Evolutionary conservation across 2,797 vertebrate genomes (phyloP), one percentile per base, ranked within the genome.

Genomic region (Bufotes viridis): DNA sequence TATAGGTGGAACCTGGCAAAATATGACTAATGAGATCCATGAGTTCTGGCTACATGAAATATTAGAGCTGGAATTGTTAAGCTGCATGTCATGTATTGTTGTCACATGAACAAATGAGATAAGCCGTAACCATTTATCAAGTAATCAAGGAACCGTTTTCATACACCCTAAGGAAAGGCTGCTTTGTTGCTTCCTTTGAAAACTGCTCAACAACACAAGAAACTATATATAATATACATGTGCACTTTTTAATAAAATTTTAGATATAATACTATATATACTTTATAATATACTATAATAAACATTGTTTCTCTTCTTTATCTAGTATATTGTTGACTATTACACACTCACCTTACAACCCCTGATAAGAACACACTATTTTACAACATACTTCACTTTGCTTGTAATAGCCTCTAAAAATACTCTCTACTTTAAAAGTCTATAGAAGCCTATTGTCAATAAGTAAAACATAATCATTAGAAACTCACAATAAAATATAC

Each of bases 51-150:
- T 55, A 82, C 70, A 70, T 86, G 88, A 89, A 89, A 82, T 82
- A 89, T 89, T 76, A 82, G 82, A 70, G 51, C 60, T 78, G 70
- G n/a, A 75, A 70, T 67, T 86, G 76, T 78, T 86, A 86, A 89
- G 72, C 78, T 86, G 14, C 61, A 58, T 82, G 70, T 89, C 88
- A 86, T 89, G 83, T 81, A 82, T 82, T 89, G 53, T 82, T 89
- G 84, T 89, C 88, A 86, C 86, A 76, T 86, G 88, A 89, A 86
- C 79, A 89, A 86, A 89, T 89, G 88, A 89, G 84, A 85, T 82
- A 89, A 89, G 82, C 29, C 58, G 53, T 70, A 82, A 86, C 79
- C 84, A 89, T 89, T 89, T 78, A 89, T 86, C 88, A 86, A 82
- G 53, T 69, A 65, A 69, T 78, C 51, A 49, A 24, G 79, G 61